Evolutionary conservation across 2,888 invertebrate species (phyloP), one percentile per base, ranked within the genome.

Genomic region (Acanthacorydalis orientalis): DNA sequence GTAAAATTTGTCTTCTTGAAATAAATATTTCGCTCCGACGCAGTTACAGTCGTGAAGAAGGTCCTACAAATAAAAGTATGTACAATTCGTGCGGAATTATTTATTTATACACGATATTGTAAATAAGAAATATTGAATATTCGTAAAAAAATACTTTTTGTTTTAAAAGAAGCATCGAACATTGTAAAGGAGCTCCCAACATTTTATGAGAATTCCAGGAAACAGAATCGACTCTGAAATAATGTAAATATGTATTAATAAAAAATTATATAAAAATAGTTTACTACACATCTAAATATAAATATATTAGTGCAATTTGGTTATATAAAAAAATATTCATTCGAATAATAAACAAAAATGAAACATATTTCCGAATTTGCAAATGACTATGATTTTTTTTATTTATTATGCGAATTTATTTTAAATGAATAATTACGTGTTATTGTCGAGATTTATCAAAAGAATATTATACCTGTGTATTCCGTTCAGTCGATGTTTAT

Each of bases 201-300:
- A 87, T 81, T 63, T 89, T 89, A 63, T 89, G 89, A 0, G 87
- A 83, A 68, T 89, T 87, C 87, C 88, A 89, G 0, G 84, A 70
- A 52, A 88, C 69, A 0, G 88, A 88, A 58, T 87, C 74, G 0
- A 81, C 77, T 56, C 84, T 80, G 61, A 14, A 66, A 64, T 35
- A 46, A n/a, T n/a, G n/a, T n/a, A n/a, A n/a, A n/a, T n/a, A n/a
- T n/a, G n/a, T n/a, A n/a, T n/a, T n/a, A n/a, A n/a, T n/a, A n/a
- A n/a, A n/a, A n/a, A n/a, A n/a, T n/a, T n/a, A n/a, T n/a, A n/a
- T n/a, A n/a, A n/a, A n/a, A n/a, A n/a, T n/a, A n/a, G n/a, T n/a
- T n/a, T n/a, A n/a, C n/a, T 23, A 23, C 6, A 23, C 6, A 23
- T 23, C 51, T 47, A 23, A 4, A 23, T 23, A 23, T 23, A 23